A percentile compares a stretch with the other conserved stretches of the same genome.
phyloP scores from a whole-genome alignment of 2,797 vertebrate species.

The Bucorvus abyssinicus region DNA sequence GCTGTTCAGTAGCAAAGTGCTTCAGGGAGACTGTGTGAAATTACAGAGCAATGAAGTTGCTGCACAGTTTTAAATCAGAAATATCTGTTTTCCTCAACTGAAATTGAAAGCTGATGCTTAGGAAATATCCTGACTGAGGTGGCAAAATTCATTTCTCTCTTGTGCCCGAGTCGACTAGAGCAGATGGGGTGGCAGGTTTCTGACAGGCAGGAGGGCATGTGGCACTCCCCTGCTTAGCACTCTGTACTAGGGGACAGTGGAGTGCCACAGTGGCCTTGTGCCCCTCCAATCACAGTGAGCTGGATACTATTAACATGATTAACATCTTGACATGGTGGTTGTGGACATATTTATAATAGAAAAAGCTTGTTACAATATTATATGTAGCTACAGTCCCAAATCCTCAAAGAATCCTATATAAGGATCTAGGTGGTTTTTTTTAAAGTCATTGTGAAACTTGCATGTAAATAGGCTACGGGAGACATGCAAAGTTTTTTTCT shows the following conservation, averaged over 20 bases:
- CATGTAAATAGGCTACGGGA: background rate
- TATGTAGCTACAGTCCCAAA: background rate
- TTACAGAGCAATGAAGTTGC: slow-evolving; percentile 38
- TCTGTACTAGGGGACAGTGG: background rate
- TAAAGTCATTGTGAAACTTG: background rate
- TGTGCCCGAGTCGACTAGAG: background rate
- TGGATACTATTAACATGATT: background rate
- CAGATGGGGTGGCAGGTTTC: background rate
- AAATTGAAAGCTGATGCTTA: background rate
- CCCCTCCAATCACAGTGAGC: rapidly evolving
- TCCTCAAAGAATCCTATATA: background rate
- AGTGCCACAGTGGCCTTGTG: background rate
- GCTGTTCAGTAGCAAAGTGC: slow-evolving; percentile 49
- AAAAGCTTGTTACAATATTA: background rate
- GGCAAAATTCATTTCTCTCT: background rate
- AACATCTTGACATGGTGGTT: background rate
- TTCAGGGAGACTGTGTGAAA: slow-evolving; percentile 54
- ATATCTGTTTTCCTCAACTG: background rate
- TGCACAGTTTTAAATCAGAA: background rate
- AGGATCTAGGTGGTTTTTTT: background rate
- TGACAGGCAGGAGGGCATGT: background rate
- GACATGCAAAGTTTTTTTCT: background rate
- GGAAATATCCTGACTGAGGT: background rate
- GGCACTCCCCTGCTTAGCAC: background rate
- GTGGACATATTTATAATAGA: background rate